Percentiles rank a stretch among this genome's conserved stretches.
Evolutionary conservation across 1,140 invertebrate species (phyloP).

Genomic region (Rhopalosiphum padi): DNA sequence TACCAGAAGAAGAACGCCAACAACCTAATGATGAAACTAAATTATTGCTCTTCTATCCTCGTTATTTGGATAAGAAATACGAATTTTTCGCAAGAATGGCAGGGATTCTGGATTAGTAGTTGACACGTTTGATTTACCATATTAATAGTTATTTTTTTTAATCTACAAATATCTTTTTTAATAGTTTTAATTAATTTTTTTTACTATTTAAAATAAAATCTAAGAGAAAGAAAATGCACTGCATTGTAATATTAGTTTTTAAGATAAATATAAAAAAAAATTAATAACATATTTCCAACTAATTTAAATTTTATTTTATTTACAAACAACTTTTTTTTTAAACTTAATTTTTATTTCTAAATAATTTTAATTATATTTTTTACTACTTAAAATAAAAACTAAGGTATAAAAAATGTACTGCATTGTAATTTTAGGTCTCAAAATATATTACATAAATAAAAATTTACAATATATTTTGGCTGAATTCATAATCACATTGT

Average conservation of each 20-base stretch:
- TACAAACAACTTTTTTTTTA: background rate
- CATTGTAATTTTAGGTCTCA: background rate
- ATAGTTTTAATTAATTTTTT: background rate
- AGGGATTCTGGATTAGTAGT: background rate
- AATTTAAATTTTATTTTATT: background rate
- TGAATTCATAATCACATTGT: background rate
- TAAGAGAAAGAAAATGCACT: background rate
- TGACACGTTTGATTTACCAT: too few species aligned
- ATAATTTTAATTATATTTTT: background rate
- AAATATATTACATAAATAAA: background rate
- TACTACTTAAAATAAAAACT: background rate
- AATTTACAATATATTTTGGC: background rate
- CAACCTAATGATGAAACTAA: background rate
- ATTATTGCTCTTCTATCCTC: too few species aligned
- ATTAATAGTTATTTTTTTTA: background rate
- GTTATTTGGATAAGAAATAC: too few species aligned
- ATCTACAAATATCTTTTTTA: background rate
- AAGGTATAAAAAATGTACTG: background rate
- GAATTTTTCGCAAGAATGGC: too few species aligned
- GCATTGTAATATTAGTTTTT: background rate
- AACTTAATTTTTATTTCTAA: background rate
- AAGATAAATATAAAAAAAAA: background rate
- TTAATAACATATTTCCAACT: background rate
- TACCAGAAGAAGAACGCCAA: constrained; percentile 27
- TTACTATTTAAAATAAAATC: background rate